A percentile compares a stretch with the other conserved stretches of the same genome.
These are phyloP conservation scores for Siderastrea radians DNA, from an alignment of 92 coral and sea anemone genomes.

Conservation along the genomic window DNA sequence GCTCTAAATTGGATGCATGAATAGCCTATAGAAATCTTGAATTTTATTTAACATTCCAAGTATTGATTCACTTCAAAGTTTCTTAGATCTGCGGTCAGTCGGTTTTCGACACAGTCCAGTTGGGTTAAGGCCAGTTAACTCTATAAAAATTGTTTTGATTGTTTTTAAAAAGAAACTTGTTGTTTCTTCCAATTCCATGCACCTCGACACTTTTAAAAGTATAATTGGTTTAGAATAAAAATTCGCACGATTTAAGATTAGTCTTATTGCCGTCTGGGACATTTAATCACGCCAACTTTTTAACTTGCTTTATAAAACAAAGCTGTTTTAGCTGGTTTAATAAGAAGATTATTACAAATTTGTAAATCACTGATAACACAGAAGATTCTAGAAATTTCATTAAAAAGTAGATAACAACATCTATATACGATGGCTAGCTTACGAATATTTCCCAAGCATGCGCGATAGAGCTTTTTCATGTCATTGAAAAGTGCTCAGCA, in stretches of 20 bases:
- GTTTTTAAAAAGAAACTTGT: no score
- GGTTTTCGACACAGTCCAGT: no score
- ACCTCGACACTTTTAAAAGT: background rate
- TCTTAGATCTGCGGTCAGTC: no score
- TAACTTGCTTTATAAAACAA: no score
- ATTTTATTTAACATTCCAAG: no score
- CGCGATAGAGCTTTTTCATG: background rate
- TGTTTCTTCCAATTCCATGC: no score
- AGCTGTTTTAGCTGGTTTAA: constrained; percentile 4
- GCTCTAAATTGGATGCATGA: no score
- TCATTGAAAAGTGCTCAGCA: background rate
- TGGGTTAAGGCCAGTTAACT: no score
- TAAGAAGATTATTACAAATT: constrained; percentile 3
- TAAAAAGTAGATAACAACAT: background rate
- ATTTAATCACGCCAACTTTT: background rate
- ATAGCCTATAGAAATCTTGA: no score
- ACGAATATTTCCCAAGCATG: background rate
- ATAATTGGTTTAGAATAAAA: background rate
- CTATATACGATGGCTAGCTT: background rate
- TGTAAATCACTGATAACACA: constrained; percentile 17
- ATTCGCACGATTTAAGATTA: background rate
- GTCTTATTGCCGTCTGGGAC: background rate
- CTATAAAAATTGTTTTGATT: no score
- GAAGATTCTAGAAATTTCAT: background rate
- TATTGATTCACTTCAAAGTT: no score